phyloP scores from a whole-genome alignment of 37 sponge, comb jelly and placozoan genomes.

The Beroe ovata region DNA sequence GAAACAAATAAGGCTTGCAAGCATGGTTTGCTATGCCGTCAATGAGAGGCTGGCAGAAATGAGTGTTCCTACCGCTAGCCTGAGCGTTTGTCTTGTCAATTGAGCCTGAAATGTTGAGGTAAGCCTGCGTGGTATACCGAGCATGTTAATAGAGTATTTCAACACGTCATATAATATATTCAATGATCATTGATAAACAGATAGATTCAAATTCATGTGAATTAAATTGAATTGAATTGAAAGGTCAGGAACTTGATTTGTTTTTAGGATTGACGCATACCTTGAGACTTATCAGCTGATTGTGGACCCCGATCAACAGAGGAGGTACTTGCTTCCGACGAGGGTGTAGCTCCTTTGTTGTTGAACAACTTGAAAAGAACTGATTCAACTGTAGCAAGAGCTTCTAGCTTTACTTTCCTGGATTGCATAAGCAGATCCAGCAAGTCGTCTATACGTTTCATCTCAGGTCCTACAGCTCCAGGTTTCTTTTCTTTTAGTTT shows the following conservation, averaged over 20 bases:
- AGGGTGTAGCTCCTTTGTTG: neutral
- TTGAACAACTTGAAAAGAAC: constrained; percentile 32
- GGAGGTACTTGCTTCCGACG: neutral
- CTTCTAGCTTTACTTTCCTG: constrained; percentile 25
- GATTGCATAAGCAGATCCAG: constrained; percentile 56
- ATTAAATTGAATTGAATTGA: too few species aligned
- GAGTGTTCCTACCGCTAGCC: constrained; percentile 2
- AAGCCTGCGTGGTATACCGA: too few species aligned
- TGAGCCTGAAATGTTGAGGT: too few species aligned
- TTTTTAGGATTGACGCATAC: too few species aligned
- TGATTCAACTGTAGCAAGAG: neutral
- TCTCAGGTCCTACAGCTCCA: neutral
- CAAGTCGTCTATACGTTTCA: constrained; percentile 49
- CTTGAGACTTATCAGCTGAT: constrained; percentile 19
- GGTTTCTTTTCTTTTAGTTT: constrained; percentile 28
- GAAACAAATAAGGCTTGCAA: constrained; percentile 15
- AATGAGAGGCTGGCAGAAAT: constrained; percentile 64
- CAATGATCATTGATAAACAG: too few species aligned
- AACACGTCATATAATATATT: too few species aligned
- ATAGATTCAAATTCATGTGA: too few species aligned
- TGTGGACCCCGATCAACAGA: neutral
- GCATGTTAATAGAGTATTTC: too few species aligned
- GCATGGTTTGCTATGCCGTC: constrained; percentile 63
- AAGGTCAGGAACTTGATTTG: too few species aligned
- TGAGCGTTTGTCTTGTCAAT: neutral